Evolutionary conservation across 2,888 invertebrate species (phyloP), one percentile per base, ranked within the genome.

Genomic region (Acronicta aceris): DNA sequence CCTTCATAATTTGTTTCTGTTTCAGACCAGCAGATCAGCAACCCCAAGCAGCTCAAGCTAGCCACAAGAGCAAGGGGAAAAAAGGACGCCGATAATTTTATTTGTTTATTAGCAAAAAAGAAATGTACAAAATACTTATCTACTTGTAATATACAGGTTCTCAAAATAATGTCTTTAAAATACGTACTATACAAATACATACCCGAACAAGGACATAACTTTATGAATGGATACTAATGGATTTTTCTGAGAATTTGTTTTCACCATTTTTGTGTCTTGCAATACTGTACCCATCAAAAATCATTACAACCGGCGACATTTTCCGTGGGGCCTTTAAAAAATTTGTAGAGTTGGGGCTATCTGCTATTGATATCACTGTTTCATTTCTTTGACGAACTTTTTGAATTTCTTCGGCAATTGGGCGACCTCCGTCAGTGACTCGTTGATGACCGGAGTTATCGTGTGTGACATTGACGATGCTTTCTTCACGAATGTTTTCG

Each of bases 21-120:
- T 88, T 38, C 84, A 95, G 95, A 76, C 94, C 93, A 40, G 89
- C 88, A 45, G 95, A 95, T 59, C 94, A 94, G 74, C 93, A 91
- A 64, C 90, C 62, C 38, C 95, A 94, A 72, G 70, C 87, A 9
- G 77, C 88, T 30, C 93, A 92, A 80, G 80, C 88, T 1, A 86
- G 81, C 62, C 88, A 74, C 69, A 94, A 95, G 72, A 86, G 82
- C 66, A 95, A 95, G 81, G 94, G 94, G 47, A 95, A 95, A 79
- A 95, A 95, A 79, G 94, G 94, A 66, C 86, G 95, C 43, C 88
- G 95, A 87, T 95, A 89, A 89, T 61, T 65, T 58, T 68, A 67
- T 74, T 70, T 66, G 56, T 76, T 74, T 71, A 64, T 63, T 77
- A 74, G n/a, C n/a, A n/a, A n/a, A 49, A 65, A 65, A 62, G 59